Evolutionary conservation across 2,797 vertebrate species (phyloP), one percentile per base, ranked within the genome.

Genomic region (Sternotherus odoratus): DNA sequence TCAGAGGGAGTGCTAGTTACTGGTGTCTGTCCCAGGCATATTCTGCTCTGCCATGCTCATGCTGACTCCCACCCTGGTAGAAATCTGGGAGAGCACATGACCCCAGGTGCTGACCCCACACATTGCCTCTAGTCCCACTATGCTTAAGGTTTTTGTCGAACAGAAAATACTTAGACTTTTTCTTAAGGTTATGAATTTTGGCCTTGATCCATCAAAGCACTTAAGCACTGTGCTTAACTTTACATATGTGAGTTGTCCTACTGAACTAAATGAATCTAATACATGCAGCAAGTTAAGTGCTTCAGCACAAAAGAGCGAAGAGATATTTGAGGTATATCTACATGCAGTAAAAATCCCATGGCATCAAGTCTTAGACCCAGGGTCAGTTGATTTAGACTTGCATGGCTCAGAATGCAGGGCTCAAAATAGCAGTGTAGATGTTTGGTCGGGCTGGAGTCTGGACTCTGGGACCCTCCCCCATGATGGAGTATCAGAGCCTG

Each of bases 111-210:
- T 16, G 12, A 30, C 28, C 12, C 16, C 33, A 33, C 26, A n/a
- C 33, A 63, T 63, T 19, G 72, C 4, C 15, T 43, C 12, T 72
- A 6, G 13, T 4, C 16, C 39, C 48, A 72, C 19, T 12, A 1
- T 81, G n/a, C 53, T 77, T 84, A 79, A 79, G 53, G 46, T 21
- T 15, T 74, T 0, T 13, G 46, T 15, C 89, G 13, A 17, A n/a
- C 2, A 17, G 11, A 82, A 78, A 81, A 23, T 53, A 83, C 66
- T 50, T 57, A 56, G 91, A 77, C 33, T 57, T 57, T 77, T 60
- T 57, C 94, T 94, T 39, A 60, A 54, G 93, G 89, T 57, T 60
- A 66, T 88, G 19, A 30, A 66, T 60, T 93, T 89, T 88, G 54
- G 56, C 49, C 15, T 36, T 85, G 66, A 92, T 88, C 85, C 85